Base-by-base conservation (phyloP, 2,888 invertebrate species). In the Hecatera dysodea region DNA sequence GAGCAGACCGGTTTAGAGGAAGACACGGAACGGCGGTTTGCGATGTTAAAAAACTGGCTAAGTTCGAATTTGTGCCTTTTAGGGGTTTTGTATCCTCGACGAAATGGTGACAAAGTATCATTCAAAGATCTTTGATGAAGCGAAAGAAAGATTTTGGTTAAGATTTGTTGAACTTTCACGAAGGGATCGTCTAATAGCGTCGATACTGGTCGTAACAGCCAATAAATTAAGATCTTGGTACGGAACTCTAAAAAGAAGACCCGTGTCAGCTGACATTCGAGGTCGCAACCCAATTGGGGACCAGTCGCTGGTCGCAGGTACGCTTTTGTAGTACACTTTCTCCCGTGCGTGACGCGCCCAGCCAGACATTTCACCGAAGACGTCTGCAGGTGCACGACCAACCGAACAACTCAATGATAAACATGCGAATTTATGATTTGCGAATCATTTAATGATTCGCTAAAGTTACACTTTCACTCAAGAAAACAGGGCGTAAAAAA, bases 301-400 rank as follows among this genome's bases (percentile, higher is more conserved):
- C 94, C 94, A 94, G 94, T 92, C 87, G 91, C 90, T 91, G 92
- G 93, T 93, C 87, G 91, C 91, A 91, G 92, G 93, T 93, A 92
- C 89, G 85, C 87, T 91, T 89, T 93, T 92, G 93, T 93, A 91
- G 93, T 95, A 94, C 94, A 96, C 95, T 96, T 96, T 96, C 95
- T 93, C 95, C 94, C 83, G 84, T 93, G 92, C 93, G 93, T 94
- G 94, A 94, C 94, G 93, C 90, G 90, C 89, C 89, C 91, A 88
- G 86, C 76, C 89, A 90, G 88, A 88, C 93, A 90, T 94, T 94
- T 95, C 94, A 91, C 93, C 88, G 87, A 83, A 86, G 81, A 87
- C 83, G 86, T 83, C 85, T 91, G 92, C 83, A 83, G 85, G 84
- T 85, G 86, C 78, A 86, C 75, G 76, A 82, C 87, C 82, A 88